Evolutionary conservation across 2,797 vertebrate genomes (phyloP), one percentile per base, ranked within the genome.

Genomic region (Uromys caudimaculatus): DNA sequence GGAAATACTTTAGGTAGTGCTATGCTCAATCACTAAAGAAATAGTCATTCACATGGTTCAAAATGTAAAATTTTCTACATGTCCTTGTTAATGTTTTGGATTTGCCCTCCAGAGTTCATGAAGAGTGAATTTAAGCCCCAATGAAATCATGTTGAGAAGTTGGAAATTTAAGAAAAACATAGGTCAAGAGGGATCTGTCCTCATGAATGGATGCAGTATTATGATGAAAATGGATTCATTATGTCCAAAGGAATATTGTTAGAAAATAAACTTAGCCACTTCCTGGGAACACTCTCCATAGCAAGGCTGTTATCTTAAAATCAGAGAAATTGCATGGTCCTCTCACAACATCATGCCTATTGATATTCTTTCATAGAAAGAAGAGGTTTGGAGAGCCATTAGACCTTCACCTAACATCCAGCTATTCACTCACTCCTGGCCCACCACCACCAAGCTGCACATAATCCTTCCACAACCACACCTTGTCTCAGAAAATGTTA

Each of bases 1-100:
- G 58, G 24, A 90, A 92, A 91, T 17, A 1, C 19, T n/a, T 71
- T 89, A 29, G 7, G 19, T 50, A 41, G 50, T 56, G 24, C n/a
- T 62, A 78, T 19, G 77, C 23, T 85, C 35, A 1, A 71, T 79
- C 52, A 73, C 89, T 79, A 14, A 94, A 90, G 62, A 94, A 85
- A 86, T 6, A 56, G 29, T 50, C 27, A 83, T 90, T 52, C 17
- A 60, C 24, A 12, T 56, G n/a, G 56, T 83, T 85, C 50, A 69
- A 96, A 95, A 87, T 52, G 21, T 47, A 84, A 89, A 92, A 58
- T 16, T 83, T 89, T 58, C 67, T 85, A 78, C 87, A 62, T 60
- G 3, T 23, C 41, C 21, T 24, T 60, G 3, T 75, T 71, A 50
- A 47, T 52, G 12, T 35, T 84, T 60, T 92, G 23, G 73, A 62